These are phyloP conservation scores for Oscheius sp. DNA, from an alignment of 1,140 invertebrate genomes.

Conservation along the genomic window DNA sequence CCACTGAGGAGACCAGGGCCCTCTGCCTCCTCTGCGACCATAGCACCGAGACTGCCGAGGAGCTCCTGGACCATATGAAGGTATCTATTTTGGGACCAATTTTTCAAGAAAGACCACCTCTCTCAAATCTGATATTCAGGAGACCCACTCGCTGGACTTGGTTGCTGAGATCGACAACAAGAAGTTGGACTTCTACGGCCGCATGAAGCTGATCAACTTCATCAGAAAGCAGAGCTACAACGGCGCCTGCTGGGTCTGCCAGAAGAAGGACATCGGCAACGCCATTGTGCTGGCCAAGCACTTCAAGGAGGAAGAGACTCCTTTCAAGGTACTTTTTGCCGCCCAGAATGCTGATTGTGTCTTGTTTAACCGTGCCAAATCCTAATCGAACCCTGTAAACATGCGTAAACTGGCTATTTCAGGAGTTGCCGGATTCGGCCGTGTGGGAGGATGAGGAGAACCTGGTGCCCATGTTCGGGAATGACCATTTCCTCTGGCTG, in stretches of 20 bases:
- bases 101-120: too few relatives aligned
- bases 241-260: slow-evolving; percentile 37
- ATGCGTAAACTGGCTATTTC: background rate
- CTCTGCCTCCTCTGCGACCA: slow-evolving; percentile 55
- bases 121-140: background rate
- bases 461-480: slow-evolving; percentile 54
- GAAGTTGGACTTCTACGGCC: slow-evolving; percentile 51
- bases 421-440: slow-evolving; percentile 41
- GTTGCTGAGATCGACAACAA: slow-evolving; percentile 48
- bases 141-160: slow-evolving; percentile 54
- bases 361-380: too few relatives aligned
- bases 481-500: slow-evolving; percentile 60
- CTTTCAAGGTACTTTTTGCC: slow-evolving; percentile 15
- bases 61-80: slow-evolving; percentile 51
- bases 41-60: slow-evolving; percentile 42
- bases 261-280: slow-evolving; percentile 33
- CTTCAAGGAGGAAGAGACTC: slow-evolving; percentile 25
- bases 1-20: slow-evolving; percentile 53
- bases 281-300: slow-evolving; percentile 32
- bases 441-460: slow-evolving; percentile 58
- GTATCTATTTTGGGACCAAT: background rate
- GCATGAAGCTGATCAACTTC: slow-evolving; percentile 59
- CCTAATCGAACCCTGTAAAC: too few relatives aligned
- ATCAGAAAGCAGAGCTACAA: slow-evolving; percentile 52
- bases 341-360: too few relatives aligned